phyloP scores from a whole-genome alignment of 2,113 vertebrate genomes.

The Ictalurus furcatus region DNA sequence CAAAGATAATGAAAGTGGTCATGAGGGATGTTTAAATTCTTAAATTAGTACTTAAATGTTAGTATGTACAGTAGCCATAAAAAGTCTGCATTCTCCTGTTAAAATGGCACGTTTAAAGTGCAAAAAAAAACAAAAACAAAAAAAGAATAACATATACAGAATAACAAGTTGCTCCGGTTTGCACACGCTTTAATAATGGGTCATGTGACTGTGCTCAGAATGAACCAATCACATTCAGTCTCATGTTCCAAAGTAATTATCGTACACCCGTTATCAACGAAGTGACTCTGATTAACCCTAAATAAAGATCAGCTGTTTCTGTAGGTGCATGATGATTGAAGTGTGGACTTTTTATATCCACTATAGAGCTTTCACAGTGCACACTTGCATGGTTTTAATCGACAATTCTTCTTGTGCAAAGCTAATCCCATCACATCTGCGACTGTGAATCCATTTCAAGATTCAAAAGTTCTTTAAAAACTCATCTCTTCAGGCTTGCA shows the following conservation, averaged over 20 bases:
- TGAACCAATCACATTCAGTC: neutral
- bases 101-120: neutral
- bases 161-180: neutral
- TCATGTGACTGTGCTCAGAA: neutral
- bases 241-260: neutral
- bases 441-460: no score
- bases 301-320: neutral
- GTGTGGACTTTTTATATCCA: neutral
- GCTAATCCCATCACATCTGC: no score
- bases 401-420: neutral
- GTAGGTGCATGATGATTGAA: neutral
- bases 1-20: neutral
- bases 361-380: neutral
- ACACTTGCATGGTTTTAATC: neutral
- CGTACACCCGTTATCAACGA: neutral
- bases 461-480: no score
- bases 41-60: neutral
- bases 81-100: neutral
- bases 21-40: neutral
- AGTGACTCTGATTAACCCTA: neutral
- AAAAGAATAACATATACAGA: no score
- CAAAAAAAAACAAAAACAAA: no score
- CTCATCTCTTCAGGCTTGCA: no score
- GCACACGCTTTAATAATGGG: neutral
- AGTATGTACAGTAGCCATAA: neutral